Conservation (phyloP, 2,888 invertebrate species). For the Lochmaea capreae region DNA sequence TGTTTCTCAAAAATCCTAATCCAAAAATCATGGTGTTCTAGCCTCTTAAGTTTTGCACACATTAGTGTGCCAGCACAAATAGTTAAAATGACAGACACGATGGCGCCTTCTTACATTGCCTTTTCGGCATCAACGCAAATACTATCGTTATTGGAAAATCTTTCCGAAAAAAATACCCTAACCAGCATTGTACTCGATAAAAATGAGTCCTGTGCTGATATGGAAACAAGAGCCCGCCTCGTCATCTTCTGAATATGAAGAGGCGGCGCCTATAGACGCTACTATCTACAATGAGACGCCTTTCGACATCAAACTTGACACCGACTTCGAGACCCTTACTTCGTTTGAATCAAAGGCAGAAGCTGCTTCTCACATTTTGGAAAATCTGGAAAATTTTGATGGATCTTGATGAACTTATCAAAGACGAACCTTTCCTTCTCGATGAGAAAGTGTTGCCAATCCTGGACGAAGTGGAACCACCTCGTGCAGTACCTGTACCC, state of each 20-base stretch:
- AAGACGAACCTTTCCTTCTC: conserved; percentile 75
- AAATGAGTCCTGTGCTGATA: conserved; percentile 58
- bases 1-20: conserved; percentile 67
- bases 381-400: conserved; percentile 67
- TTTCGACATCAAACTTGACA: conserved; percentile 59
- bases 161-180: conserved; percentile 51
- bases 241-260: conserved; percentile 64
- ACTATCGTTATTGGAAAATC: conserved; percentile 55
- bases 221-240: conserved; percentile 70
- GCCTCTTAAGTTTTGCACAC: conserved; percentile 75
- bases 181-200: conserved; percentile 48
- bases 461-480: conserved; percentile 72
- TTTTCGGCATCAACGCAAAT: conserved; percentile 72
- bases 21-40: conserved; percentile 83
- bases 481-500: conserved; percentile 58
- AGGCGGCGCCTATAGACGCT: conserved; percentile 58
- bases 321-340: conserved; percentile 37
- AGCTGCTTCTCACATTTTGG: conserved; percentile 74
- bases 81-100: conserved; percentile 79
- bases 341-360: conserved; percentile 66
- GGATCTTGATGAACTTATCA: conserved; percentile 74
- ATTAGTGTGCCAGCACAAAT: conserved; percentile 76
- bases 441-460: conserved; percentile 71
- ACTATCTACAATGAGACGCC: conserved; percentile 58
- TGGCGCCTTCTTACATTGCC: conserved; percentile 78